Evolutionary conservation across 2,113 vertebrate genomes (phyloP).

Genomic region (Salvelinus fontinalis): DNA sequence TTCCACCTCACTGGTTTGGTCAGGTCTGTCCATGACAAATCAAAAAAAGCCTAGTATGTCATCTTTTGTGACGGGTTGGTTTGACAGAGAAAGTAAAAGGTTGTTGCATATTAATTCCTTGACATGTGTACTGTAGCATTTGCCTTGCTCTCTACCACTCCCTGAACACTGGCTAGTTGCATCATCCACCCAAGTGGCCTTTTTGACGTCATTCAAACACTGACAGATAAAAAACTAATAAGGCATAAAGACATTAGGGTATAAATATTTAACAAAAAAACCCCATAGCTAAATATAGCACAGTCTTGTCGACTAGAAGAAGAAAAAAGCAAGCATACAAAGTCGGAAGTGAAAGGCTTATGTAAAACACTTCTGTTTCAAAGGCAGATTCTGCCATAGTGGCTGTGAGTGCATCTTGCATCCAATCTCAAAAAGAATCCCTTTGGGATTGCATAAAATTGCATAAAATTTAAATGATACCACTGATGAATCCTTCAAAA

Average conservation of each 20-base stretch:
- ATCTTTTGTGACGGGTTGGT: background rate
- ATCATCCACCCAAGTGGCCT: background rate
- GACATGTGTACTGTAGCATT: background rate
- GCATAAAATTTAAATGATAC: background rate
- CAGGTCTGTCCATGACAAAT: background rate
- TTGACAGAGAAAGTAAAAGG: background rate
- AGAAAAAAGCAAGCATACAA: background rate
- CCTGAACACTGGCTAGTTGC: background rate
- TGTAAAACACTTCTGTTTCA: background rate
- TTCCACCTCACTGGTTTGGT: background rate
- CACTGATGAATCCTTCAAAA: background rate
- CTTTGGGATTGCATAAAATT: background rate
- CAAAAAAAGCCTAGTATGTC: background rate
- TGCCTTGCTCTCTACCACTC: background rate
- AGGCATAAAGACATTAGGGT: background rate
- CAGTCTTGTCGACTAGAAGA: background rate
- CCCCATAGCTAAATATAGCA: background rate
- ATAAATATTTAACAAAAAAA: conserved; percentile 1
- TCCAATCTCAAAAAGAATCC: background rate
- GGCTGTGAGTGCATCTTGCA: background rate
- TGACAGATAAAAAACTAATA: background rate
- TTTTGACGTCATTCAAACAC: background rate
- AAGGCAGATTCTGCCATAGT: background rate
- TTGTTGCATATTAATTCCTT: background rate
- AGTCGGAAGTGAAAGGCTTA: background rate